A percentile compares a stretch with the other conserved stretches of the same genome.
Evolutionary conservation across 2,113 vertebrate genomes (phyloP).

Genomic region (Taurulus bubalis): DNA sequence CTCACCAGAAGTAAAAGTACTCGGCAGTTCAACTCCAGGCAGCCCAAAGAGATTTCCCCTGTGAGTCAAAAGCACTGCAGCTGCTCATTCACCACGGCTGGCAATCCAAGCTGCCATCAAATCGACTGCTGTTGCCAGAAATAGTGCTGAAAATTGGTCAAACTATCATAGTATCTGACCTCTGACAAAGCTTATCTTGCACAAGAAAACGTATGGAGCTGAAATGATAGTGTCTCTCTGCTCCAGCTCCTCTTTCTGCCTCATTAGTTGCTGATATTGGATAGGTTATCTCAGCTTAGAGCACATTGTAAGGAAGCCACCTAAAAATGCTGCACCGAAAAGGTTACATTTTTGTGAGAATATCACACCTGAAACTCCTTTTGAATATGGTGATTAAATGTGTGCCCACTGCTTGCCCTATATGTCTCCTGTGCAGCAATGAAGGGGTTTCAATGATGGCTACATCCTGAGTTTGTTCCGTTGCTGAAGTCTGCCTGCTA

Average conservation of each 20-base stretch:
- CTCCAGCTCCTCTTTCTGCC: conserved; percentile 71
- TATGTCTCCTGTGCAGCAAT: conserved; percentile 39
- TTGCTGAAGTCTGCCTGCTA: conserved; percentile 57
- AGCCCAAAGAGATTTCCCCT: conserved; percentile 81
- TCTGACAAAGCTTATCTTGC: conserved; percentile 77
- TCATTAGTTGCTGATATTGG: conserved; percentile 78
- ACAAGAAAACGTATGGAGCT: conserved; percentile 65
- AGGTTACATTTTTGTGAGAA: conserved; percentile 55
- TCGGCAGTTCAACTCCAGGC: conserved; percentile 64
- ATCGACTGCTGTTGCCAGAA: conserved; percentile 66
- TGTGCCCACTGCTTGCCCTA: conserved; percentile 28
- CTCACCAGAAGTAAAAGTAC: conserved; percentile 74
- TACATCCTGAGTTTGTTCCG: conserved; percentile 56
- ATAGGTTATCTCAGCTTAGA: conserved; percentile 73
- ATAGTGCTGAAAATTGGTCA: conserved; percentile 76
- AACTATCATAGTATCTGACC: conserved; percentile 74
- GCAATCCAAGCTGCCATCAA: conserved; percentile 67
- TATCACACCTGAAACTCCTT: conserved; percentile 42
- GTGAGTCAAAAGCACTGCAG: conserved; percentile 67
- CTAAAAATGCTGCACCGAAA: conserved; percentile 46
- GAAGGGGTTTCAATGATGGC: conserved; percentile 59
- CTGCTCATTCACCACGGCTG: conserved; percentile 65
- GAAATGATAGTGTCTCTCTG: conserved; percentile 71
- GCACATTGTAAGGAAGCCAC: conserved; percentile 59
- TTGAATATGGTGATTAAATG: conserved; percentile 58